Evolutionary conservation across 2,113 vertebrate genomes (phyloP).

Genomic region (Gymnorhina tibicen): DNA sequence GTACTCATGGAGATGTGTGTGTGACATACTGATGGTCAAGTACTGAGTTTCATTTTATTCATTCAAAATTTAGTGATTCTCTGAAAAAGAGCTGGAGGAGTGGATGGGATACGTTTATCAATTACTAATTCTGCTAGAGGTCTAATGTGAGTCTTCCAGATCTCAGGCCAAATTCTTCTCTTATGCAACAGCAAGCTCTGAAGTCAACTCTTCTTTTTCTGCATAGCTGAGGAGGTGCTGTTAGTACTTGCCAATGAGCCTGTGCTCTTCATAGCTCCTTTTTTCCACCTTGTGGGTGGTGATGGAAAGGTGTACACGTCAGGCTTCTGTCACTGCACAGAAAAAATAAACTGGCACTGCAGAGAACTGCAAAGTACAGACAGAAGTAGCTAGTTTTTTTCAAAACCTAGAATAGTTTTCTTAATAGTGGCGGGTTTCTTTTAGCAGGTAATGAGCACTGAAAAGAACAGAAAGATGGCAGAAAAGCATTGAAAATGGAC

Average conservation of each 20-base stretch:
- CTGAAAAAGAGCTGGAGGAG: not conserved
- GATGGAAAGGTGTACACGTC: not conserved
- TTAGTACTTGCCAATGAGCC: not conserved
- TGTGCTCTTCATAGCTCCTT: not conserved
- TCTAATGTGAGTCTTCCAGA: not conserved
- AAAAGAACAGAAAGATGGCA: not conserved
- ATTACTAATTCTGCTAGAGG: not conserved
- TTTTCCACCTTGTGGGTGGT: not conserved
- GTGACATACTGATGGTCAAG: not conserved
- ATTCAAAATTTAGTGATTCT: not conserved
- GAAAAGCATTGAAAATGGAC: not conserved
- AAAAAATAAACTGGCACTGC: not conserved
- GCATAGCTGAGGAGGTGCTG: not conserved
- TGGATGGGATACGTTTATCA: not conserved
- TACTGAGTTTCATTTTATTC: not conserved
- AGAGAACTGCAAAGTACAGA: not conserved
- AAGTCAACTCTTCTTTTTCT: not conserved
- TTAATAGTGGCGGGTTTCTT: not conserved
- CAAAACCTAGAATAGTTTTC: not conserved
- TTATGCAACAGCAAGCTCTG: not conserved
- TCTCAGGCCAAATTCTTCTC: not conserved
- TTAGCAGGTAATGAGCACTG: not conserved
- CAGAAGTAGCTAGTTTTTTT: not conserved
- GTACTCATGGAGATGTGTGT: not conserved
- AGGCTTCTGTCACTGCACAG: not conserved